Conservation (phyloP, 2,797 vertebrate genomes). For the Sebastes alutus region DNA sequence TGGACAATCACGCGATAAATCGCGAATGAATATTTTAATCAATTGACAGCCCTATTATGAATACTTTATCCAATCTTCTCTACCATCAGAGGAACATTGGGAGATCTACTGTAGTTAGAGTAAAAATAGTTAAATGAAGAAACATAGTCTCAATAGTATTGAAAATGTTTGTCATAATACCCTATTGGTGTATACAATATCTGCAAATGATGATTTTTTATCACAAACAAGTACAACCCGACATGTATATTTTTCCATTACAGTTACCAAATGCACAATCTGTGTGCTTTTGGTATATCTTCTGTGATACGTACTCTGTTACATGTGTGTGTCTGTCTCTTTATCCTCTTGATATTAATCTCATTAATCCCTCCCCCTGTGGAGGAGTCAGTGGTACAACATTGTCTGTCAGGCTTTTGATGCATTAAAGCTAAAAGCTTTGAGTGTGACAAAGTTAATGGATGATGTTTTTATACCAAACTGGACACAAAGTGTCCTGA, state of each 20-base stretch:
- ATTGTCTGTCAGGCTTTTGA: background rate
- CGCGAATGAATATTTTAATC: too few relatives aligned
- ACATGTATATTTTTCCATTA: background rate
- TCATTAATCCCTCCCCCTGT: slow-evolving; percentile 24
- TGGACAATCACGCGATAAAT: too few relatives aligned
- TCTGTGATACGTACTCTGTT: background rate
- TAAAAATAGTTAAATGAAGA: background rate
- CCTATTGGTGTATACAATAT: background rate
- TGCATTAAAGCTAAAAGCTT: slow-evolving; percentile 31
- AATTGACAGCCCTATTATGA: background rate
- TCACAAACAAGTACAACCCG: background rate
- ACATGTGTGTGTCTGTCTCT: background rate
- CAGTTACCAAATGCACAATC: background rate
- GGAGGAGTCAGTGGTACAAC: background rate
- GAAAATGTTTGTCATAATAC: background rate
- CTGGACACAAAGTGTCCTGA: background rate
- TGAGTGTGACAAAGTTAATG: slow-evolving; percentile 27
- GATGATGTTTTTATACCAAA: slow-evolving; percentile 2
- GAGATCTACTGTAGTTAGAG: background rate
- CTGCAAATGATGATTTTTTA: background rate
- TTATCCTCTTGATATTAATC: slow-evolving; percentile 4
- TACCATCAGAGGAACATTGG: background rate
- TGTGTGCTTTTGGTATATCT: background rate
- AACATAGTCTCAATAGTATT: background rate
- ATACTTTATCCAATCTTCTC: background rate